A percentile compares a stretch with the other conserved stretches of the same genome.
Evolutionary conservation across 2,113 vertebrate species (phyloP).

Genomic region (Neofelis nebulosa): DNA sequence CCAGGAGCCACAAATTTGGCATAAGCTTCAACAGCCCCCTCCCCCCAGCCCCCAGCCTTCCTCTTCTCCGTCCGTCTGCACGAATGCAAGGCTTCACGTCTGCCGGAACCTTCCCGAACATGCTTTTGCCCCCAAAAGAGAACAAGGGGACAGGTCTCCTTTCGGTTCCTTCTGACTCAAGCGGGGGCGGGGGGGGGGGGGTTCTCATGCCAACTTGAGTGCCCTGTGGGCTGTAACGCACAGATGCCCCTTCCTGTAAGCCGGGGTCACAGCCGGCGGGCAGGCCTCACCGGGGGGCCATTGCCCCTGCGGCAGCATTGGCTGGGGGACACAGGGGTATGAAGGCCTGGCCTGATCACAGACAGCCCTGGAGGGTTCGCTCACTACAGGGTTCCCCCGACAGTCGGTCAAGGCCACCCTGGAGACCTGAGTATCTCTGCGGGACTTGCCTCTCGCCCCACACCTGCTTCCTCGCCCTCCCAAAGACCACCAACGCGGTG

Average conservation of each 20-base stretch:
- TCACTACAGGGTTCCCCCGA: neutral
- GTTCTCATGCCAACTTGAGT: neutral
- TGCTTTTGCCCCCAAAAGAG: neutral
- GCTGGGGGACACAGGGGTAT: too few relatives aligned
- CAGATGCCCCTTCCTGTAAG: neutral
- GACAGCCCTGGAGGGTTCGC: neutral
- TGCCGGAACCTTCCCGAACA: neutral
- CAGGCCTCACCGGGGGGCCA: fast-evolving
- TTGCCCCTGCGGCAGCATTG: too few relatives aligned
- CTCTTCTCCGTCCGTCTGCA: neutral
- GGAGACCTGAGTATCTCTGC: neutral
- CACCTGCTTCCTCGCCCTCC: neutral
- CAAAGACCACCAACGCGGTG: neutral
- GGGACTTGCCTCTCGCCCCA: neutral
- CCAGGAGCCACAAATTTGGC: neutral
- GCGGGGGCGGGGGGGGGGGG: too few relatives aligned
- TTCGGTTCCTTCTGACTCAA: neutral
- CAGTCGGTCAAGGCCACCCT: neutral
- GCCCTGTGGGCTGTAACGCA: neutral
- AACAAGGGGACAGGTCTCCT: neutral
- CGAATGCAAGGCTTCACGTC: neutral
- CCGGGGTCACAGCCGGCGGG: too few relatives aligned
- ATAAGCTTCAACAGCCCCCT: neutral
- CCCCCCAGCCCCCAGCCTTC: too few relatives aligned
- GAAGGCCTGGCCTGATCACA: neutral